Base-by-base conservation (phyloP, 2,888 invertebrate genomes). In the Pyrrhia umbra region DNA sequence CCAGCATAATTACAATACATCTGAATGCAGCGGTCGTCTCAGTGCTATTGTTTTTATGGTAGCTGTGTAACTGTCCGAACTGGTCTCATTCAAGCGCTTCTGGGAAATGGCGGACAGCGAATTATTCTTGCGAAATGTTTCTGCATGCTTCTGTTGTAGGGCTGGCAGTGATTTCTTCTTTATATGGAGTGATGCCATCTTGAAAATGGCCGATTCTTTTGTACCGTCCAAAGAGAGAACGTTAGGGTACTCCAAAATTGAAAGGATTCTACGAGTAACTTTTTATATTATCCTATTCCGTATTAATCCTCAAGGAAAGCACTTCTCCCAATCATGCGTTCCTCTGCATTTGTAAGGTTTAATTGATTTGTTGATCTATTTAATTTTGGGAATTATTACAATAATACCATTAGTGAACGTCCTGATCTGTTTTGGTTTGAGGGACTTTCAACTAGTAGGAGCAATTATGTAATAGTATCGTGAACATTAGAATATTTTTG, bases 101-200 rank as follows among this genome's bases (percentile, higher is more conserved):
- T 54, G 15, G n/a, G 77, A 77, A 79, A 25, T 50, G 43, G 46
- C 21, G 25, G 39, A 30, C 54, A 23, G 62, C 27, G 49, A 67
- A 21, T 67, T 67, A 65, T 79, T 76, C 66, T 78, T 73, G 52
- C 67, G 77, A 79, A 73, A 79, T 63, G 43, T 49, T 65, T 64
- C 57, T 60, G 47, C 61, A 58, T 30, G 30, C n/a, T 40, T 43
- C 21, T 27, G 42, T 13, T 25, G 27, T 52, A 30, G 50, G 49
- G 37, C 8, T 40, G 59, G 2, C 9, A 30, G 21, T 13, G 9
- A 39, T 21, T 49, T 25, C 8, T 9, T 62, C 37, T 43, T 70
- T 25, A 13, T 23, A n/a, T 34, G 15, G 4, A 16, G 40, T 40
- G 5, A 40, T 40, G 40, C 18, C 9, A 18, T 13, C 13, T 13